Base-by-base conservation (phyloP, 1,140 invertebrate genomes). In the Zaprionus camerounensis region DNA sequence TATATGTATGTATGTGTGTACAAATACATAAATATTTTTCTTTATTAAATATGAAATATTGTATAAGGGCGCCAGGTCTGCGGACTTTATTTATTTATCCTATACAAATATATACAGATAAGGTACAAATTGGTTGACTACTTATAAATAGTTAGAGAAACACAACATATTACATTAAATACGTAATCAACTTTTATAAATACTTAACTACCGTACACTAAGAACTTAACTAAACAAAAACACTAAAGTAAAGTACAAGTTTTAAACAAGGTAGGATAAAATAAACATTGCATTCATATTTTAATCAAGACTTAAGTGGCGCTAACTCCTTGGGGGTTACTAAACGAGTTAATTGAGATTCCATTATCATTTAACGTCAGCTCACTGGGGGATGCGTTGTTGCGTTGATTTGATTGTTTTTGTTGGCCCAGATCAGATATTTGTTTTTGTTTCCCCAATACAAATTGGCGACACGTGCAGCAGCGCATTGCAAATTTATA, bases 361-460 rank as follows among this genome's bases (percentile, higher is more conserved):
- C 86, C 91, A 79, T 79, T 91, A 70, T 92, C 91, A 67, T 85
- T 87, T 44, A 92, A 76, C 11, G 91, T 92, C 91, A 92, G 77
- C 79, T 91, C 91, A 71, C 91, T 91, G 53, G 46, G 62, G 44
- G 62, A 70, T 22, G 12, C n/a, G 53, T 75, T 34, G 51, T 53
- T 62, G 55, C 17, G 56, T 53, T 49, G 41, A 53, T 65, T 65
- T 56, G n/a, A 13, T 38, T 17, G n/a, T 36, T 56, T 66, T 44
- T 31, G 24, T 59, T 59, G 44, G 22, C 12, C 34, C 20, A 49
- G 38, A 66, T 24, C n/a, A 49, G 38, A 66, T 34, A 26, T 61
- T 68, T 62, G 57, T 62, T 72, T 31, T 71, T 72, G 66, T 66
- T 59, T 31, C 31, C 41, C 56, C 24, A 77, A 28, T 70, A 63